Base-by-base conservation (phyloP, 2,113 vertebrate genomes). In the Dermatemys mawii region DNA sequence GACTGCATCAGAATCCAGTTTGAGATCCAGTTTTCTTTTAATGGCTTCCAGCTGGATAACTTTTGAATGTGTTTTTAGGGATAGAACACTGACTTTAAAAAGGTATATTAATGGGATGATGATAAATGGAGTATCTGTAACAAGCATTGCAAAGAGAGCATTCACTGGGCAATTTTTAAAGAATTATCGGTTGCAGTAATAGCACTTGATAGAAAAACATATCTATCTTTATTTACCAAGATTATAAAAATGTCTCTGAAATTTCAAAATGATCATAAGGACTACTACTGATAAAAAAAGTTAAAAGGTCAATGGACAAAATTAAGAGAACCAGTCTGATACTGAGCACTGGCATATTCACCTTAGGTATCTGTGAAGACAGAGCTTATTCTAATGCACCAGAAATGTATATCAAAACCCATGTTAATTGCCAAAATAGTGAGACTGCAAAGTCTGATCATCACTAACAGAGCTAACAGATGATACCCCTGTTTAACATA, bases 321-420 rank as follows among this genome's bases (percentile, higher is more conserved):
- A 75, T 76, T 89, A 16, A 24, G 46, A 84, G 21, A 93, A 38
- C 53, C 46, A 54, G 3, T 50, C 21, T 11, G 4, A 83, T 54
- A 27, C 1, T 44, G 8, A 8, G 5, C 12, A 83, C 0, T 35
- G 84, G 46, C 57, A 19, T 88, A 17, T 67, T 81, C 17, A 29
- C 0, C 4, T 50, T 46, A 29, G 24, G 12, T 16, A 21, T 32
- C 2, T 26, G 82, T 14, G 75, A 83, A 76, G 41, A 76, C 11
- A 12, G 5, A 46, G 46, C 12, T 46, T 76, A 44, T 5, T 29
- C 55, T 87, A 78, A 16, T 10, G 1, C 2, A 44, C 0, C 0
- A 3, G 53, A 81, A 46, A 81, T 1, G 41, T 89, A 86, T 90
- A 49, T 8, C 22, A 4, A 49, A 11, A 11, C 6, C 38, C 54